These are phyloP conservation scores for Rhagoletis zephyria DNA, from an alignment of 1,140 invertebrate genomes.

Conservation along the genomic window DNA sequence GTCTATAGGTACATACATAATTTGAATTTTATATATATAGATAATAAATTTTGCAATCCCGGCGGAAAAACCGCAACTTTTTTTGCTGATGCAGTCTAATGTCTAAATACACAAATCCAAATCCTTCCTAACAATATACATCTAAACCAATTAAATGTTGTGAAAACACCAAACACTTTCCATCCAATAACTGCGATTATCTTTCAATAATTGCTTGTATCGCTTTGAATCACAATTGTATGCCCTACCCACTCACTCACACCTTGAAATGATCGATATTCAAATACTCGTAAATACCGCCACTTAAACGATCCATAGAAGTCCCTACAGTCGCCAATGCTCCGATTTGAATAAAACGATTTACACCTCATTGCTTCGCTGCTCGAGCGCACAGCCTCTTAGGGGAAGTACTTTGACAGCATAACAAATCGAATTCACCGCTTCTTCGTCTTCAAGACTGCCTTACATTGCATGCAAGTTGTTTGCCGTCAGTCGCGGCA, in stretches of 20 bases:
- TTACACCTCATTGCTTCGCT: conserved; percentile 27
- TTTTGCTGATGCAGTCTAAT: too few species aligned
- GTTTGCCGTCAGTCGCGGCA: not conserved
- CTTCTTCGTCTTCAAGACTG: not conserved
- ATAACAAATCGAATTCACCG: not conserved
- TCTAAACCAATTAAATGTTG: too few species aligned
- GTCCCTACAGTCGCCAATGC: not conserved
- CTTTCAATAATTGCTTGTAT: too few species aligned
- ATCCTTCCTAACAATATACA: too few species aligned
- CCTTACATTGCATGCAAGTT: not conserved
- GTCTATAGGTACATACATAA: too few species aligned
- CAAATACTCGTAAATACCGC: conserved; percentile 19
- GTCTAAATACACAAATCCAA: too few species aligned
- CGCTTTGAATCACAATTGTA: not conserved
- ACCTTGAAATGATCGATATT: not conserved
- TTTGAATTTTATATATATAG: too few species aligned
- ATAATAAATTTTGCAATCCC: too few species aligned
- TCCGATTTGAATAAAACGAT: conserved; percentile 15
- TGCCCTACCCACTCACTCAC: not conserved
- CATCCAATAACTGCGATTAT: too few species aligned
- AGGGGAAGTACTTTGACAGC: not conserved
- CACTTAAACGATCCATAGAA: not conserved
- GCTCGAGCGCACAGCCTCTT: not conserved
- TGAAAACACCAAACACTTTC: too few species aligned
- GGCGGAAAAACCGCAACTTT: too few species aligned